Evolutionary conservation across 2,888 invertebrate genomes (phyloP), one percentile per base, ranked within the genome.

Genomic region (Pandemis heparana): DNA sequence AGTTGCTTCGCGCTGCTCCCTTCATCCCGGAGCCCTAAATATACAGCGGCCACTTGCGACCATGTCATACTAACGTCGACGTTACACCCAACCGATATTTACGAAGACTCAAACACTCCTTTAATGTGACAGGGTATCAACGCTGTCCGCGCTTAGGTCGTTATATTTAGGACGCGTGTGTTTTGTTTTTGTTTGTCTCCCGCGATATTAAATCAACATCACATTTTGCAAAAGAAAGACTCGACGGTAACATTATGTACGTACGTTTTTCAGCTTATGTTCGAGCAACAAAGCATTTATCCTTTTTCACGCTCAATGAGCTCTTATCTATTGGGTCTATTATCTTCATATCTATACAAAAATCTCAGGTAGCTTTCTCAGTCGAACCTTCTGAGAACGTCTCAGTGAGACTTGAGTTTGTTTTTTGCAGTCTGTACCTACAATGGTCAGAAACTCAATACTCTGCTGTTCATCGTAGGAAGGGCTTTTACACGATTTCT

Each of bases 101-200:
- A 79, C 80, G 75, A 81, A 82, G 79, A 80, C 79, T 77, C 79
- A 75, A 32, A 76, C 75, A 79, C 77, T 77, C 79, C 80, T 81
- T 81, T 78, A 80, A 79, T 82, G 83, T 81, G 92, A 90, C 87
- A 92, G 87, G 88, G 90, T 90, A 81, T 80, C 81, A 86, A 81
- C 76, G 78, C 80, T 80, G 77, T 76, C 80, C 82, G 82, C 86
- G 86, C 85, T 84, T 86, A 85, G 82, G 82, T 85, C 82, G 85
- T 85, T 90, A 89, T 91, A 91, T 91, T 91, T 92, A 89, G 92
- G 89, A 84, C 90, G 89, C 83, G 86, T 85, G 83, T 81, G 83
- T 87, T 86, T 87, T 82, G 82, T 85, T 86, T 87, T 83, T 80
- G 81, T 82, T 81, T 78, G 77, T 80, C 60, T 67, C 23, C 23